Evolutionary conservation across 37 sponge, comb jelly and placozoan species (phyloP).

Genomic region (Chondrosia reniformis): DNA sequence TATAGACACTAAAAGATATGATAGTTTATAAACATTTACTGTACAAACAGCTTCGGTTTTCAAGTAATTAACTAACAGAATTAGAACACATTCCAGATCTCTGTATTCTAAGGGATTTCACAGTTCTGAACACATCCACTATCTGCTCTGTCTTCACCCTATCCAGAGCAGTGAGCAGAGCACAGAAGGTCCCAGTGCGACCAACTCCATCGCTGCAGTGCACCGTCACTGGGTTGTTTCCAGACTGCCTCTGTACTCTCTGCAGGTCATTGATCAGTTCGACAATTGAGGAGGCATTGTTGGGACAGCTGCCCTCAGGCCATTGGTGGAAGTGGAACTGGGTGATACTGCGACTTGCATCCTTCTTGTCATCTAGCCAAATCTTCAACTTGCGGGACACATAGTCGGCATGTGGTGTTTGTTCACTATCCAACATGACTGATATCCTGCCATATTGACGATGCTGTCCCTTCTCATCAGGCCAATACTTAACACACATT

Average conservation of each 20-base stretch:
- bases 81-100: slow-evolving; percentile 52
- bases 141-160: slow-evolving; percentile 83
- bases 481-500: slow-evolving; percentile 44
- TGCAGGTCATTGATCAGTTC: slow-evolving; percentile 80
- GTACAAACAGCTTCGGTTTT: too few relatives aligned
- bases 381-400: slow-evolving; percentile 42
- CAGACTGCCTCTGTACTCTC: slow-evolving; percentile 75
- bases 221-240: slow-evolving; percentile 81
- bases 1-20: too few relatives aligned
- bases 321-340: slow-evolving; percentile 39
- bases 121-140: slow-evolving; percentile 77
- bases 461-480: slow-evolving; percentile 10
- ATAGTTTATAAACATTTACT: too few relatives aligned
- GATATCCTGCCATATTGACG: slow-evolving; percentile 24
- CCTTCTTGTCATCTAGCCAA: slow-evolving; percentile 36
- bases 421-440: slow-evolving; percentile 22
- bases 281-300: slow-evolving; percentile 11
- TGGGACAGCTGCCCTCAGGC: slow-evolving; percentile 35
- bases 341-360: slow-evolving; percentile 17
- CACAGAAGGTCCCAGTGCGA: slow-evolving; percentile 79
- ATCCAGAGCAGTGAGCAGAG: slow-evolving; percentile 66
- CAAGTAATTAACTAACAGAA: slow-evolving; percentile 64
- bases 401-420: background rate
- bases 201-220: slow-evolving; percentile 90
- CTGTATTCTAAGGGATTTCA: slow-evolving; percentile 75